Conservation (phyloP, 2,888 invertebrate genomes). For the Apodemia zela region DNA sequence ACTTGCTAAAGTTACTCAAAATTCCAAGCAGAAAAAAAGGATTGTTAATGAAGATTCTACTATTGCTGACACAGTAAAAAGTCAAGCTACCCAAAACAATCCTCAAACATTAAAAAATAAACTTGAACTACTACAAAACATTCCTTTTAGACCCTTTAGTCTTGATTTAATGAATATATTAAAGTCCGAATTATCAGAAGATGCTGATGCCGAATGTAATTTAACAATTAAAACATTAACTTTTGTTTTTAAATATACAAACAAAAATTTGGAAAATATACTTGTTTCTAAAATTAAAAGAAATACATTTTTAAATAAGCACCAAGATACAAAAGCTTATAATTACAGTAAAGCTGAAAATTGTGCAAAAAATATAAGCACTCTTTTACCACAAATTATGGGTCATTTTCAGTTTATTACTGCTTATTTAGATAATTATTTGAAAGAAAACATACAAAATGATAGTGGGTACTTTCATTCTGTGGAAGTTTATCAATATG, state of each 20-base stretch:
- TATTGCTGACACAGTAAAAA: conserved; percentile 54
- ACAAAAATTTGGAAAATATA: conserved; percentile 48
- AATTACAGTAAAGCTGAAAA: conserved; percentile 55
- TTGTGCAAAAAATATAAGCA: conserved; percentile 50
- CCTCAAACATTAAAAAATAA: conserved; percentile 45
- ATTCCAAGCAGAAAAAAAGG: conserved; percentile 46
- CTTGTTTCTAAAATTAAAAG: conserved; percentile 62
- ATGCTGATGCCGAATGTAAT: conserved; percentile 41
- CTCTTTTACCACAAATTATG: conserved; percentile 55
- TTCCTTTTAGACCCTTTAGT: conserved; percentile 54
- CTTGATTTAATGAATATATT: conserved; percentile 55
- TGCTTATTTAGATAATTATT: conserved; percentile 46
- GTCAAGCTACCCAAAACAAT: conserved; percentile 56
- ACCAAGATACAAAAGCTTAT: conserved; percentile 45
- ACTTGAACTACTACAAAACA: conserved; percentile 43
- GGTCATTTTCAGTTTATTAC: conserved; percentile 51
- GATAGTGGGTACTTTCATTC: conserved; percentile 44
- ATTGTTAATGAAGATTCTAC: conserved; percentile 49
- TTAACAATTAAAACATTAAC: conserved; percentile 53
- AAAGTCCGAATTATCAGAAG: conserved; percentile 48
- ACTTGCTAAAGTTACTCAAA: conserved; percentile 39
- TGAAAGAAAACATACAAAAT: conserved; percentile 39
- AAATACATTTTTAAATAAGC: conserved; percentile 57
- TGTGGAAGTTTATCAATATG: conserved; percentile 45
- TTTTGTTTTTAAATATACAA: conserved; percentile 54